Evolutionary conservation across 2,797 vertebrate genomes (phyloP), one percentile per base, ranked within the genome.

Genomic region (Prunella strophiata): DNA sequence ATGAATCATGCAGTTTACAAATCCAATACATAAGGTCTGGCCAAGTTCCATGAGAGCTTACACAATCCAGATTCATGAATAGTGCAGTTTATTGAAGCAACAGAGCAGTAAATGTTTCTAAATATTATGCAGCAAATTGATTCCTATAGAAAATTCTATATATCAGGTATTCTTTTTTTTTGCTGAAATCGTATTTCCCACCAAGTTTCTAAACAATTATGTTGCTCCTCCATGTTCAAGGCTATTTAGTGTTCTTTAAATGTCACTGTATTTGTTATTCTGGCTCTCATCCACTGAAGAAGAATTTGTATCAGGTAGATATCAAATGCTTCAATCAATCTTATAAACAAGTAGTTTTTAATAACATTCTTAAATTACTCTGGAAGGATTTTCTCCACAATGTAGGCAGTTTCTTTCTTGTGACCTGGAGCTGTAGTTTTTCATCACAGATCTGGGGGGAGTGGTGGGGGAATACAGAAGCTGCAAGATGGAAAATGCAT

Each of bases 251-350:
- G 3, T 74, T 84, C 25, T 51, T 42, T 57, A 78, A 78, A 74
- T 71, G 40, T 81, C 34, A 47, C 40, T 55, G 10, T 19, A 8
- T 48, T 67, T 84, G 3, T 54, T 84, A 43, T 11, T 4, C n/a
- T 0, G 1, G 8, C 10, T 15, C 17, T 32, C 34, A 27, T 1
- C 6, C 19, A 51, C 4, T 74, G 30, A 62, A 76, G 40, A 84
- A 47, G 13, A 77, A 74, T 74, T 91, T 80, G 9, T 5, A 36
- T 54, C 5, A 73, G 5, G 3, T 42, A 45, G 47, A 12, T 50
- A 70, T 23, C 21, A 61, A 71, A 54, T 14, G 11, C 26, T 52
- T 68, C 25, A 77, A 70, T 7, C 5, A 71, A 34, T 59, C 13
- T 74, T 12, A 71, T 55, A 71, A 83, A 32, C 7, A 40, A 16